Evolutionary conservation across 2,113 vertebrate species (phyloP).

Genomic region (Marmota flaviventris): DNA sequence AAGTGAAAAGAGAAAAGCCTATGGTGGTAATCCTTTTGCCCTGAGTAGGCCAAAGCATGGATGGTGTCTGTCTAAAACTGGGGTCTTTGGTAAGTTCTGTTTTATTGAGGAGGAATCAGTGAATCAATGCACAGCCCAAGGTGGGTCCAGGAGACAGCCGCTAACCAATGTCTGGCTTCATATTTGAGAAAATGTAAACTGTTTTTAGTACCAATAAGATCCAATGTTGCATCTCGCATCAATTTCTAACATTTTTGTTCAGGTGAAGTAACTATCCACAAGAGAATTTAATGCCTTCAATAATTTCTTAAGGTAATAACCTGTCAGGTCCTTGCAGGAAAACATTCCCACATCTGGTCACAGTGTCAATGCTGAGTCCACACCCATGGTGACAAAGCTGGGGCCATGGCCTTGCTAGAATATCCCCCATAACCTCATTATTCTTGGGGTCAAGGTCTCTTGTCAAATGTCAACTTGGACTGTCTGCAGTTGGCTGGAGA

Average conservation of each 20-base stretch:
- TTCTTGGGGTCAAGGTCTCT: neutral
- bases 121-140: too few relatives aligned
- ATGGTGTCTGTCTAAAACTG: too few relatives aligned
- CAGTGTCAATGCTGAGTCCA: neutral
- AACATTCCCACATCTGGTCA: neutral
- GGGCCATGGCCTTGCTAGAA: neutral
- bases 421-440: neutral
- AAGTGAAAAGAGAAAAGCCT: too few relatives aligned
- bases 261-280: neutral
- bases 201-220: neutral
- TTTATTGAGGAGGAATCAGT: neutral
- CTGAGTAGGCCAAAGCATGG: too few relatives aligned
- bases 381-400: neutral
- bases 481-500: neutral
- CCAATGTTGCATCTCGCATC: neutral
- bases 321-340: neutral
- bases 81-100: neutral
- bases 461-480: neutral
- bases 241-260: neutral
- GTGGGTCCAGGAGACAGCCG: neutral
- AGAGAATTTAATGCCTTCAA: neutral
- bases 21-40: neutral
- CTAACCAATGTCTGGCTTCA: neutral
- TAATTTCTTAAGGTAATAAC: neutral
- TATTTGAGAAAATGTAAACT: neutral